These are phyloP conservation scores for Podocnemis expansa DNA, from an alignment of 2,113 vertebrate genomes.

Conservation along the genomic window DNA sequence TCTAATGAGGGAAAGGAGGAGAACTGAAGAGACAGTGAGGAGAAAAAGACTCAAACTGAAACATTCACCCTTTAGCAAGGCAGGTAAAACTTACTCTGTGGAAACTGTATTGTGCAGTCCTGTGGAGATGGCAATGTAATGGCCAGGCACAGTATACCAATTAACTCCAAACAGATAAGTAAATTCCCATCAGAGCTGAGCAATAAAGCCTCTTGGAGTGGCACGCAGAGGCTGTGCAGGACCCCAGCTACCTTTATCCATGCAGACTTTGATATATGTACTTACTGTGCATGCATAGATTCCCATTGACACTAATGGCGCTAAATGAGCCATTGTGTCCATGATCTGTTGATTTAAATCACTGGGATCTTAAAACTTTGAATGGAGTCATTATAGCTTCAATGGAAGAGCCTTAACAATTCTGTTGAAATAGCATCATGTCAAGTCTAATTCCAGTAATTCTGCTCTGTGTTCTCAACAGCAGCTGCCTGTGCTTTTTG, in stretches of 20 bases:
- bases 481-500: background rate
- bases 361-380: background rate
- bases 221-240: background rate
- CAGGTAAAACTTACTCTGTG: fast-evolving
- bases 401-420: background rate
- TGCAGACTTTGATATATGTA: background rate
- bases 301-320: background rate
- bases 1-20: background rate
- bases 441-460: background rate
- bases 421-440: background rate
- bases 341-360: background rate
- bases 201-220: background rate
- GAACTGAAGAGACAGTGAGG: background rate
- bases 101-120: background rate
- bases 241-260: background rate
- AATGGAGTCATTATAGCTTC: background rate
- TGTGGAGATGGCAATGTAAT: fast-evolving
- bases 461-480: background rate
- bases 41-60: background rate
- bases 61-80: background rate
- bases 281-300: background rate
- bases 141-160: background rate
- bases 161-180: background rate
- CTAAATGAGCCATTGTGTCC: background rate
- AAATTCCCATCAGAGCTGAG: background rate